Evolutionary conservation across 1,140 invertebrate genomes (phyloP).

Genomic region (Ruditapes philippinarum): DNA sequence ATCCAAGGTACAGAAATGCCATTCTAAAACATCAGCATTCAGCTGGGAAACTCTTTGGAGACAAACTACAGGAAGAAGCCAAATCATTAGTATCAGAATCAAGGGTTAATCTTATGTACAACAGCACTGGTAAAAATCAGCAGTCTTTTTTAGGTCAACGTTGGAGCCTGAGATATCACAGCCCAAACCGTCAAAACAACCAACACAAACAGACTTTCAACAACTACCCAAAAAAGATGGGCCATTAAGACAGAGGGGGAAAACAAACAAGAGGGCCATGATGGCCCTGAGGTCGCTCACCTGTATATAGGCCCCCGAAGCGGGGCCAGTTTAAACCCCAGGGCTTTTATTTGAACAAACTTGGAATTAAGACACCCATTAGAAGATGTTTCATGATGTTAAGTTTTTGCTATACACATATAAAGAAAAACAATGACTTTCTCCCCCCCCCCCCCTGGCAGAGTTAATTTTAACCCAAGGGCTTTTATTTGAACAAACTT

Average conservation of each 20-base stretch:
- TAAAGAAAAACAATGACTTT: too few species aligned
- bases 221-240: neutral
- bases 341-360: too few species aligned
- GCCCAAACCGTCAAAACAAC: neutral
- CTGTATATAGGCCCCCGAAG: too few species aligned
- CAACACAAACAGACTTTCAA: neutral
- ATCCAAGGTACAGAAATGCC: conserved; percentile 12
- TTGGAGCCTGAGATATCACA: neutral
- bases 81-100: neutral
- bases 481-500: too few species aligned
- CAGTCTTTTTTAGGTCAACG: conserved; percentile 23
- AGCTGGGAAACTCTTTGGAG: conserved; percentile 33
- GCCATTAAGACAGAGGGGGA: neutral
- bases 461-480: too few species aligned
- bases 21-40: neutral
- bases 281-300: too few species aligned
- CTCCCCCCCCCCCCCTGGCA: too few species aligned
- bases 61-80: neutral
- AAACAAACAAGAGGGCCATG: too few species aligned
- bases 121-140: neutral
- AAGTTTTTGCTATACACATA: too few species aligned
- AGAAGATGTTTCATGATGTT: too few species aligned
- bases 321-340: too few species aligned
- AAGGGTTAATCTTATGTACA: neutral
- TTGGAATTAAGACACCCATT: too few species aligned